phyloP scores from a whole-genome alignment of 2,113 vertebrate genomes.

The Natator depressus region DNA sequence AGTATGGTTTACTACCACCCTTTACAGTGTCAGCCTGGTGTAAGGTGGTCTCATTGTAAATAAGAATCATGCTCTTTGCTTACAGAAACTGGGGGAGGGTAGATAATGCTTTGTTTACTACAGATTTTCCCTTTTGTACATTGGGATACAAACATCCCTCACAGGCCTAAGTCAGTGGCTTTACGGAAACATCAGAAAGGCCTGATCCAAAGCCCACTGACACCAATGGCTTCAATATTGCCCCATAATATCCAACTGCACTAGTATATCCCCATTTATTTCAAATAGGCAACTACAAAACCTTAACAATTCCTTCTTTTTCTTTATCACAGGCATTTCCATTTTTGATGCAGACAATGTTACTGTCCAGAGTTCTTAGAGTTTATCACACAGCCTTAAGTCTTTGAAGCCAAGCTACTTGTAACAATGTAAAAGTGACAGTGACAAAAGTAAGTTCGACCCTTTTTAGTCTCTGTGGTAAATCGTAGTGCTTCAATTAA shows the following conservation, averaged over 20 bases:
- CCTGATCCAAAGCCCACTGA: not conserved
- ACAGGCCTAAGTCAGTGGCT: constrained; percentile 1
- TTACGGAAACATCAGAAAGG: not conserved
- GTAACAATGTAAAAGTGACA: constrained; percentile 39
- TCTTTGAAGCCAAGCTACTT: constrained; percentile 37
- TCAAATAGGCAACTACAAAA: constrained; percentile 45
- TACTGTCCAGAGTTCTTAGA: constrained; percentile 58
- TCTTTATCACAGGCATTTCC: constrained; percentile 46
- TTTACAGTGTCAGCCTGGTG: not conserved
- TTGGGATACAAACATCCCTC: not conserved
- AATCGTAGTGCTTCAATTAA: constrained; percentile 18
- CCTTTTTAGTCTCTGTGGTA: constrained; percentile 33
- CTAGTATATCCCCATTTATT: constrained; percentile 40
- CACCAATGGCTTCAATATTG: not conserved
- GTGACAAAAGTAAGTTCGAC: constrained; percentile 58
- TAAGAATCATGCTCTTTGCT: not conserved
- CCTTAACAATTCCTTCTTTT: constrained; percentile 55
- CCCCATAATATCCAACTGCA: constrained; percentile 25
- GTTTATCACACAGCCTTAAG: constrained; percentile 35
- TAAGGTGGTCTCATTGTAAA: not conserved
- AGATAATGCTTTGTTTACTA: constrained; percentile 30
- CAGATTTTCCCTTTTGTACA: not conserved
- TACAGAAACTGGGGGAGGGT: not conserved
- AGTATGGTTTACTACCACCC: constrained; percentile 36
- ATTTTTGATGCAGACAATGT: constrained; percentile 51